Conservation (phyloP, 2,797 vertebrate genomes). For the Pseudopleuronectes americanus region DNA sequence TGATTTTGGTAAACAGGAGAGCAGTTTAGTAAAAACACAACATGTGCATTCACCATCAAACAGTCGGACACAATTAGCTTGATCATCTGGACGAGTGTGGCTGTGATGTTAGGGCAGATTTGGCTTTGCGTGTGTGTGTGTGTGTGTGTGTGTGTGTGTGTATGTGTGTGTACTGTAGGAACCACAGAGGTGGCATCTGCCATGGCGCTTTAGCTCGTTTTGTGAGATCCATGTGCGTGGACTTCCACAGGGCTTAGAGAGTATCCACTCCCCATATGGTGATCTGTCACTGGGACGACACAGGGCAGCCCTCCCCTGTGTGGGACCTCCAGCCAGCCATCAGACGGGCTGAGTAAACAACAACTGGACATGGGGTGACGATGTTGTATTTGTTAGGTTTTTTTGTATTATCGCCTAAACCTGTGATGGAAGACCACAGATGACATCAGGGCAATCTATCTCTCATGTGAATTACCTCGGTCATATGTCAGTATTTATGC, state of each 20-base stretch:
- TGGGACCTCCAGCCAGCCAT: slow-evolving; percentile 65
- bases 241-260: slow-evolving; percentile 78
- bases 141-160: slow-evolving; percentile 39
- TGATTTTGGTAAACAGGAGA: slow-evolving; percentile 46
- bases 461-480: slow-evolving; percentile 49
- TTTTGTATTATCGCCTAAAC: slow-evolving; percentile 53
- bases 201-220: slow-evolving; percentile 72
- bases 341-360: slow-evolving; percentile 75
- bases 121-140: slow-evolving; percentile 31
- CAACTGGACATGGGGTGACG: slow-evolving; percentile 72
- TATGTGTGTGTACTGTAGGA: slow-evolving; percentile 34
- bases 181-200: slow-evolving; percentile 78
- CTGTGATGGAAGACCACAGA: slow-evolving; percentile 38
- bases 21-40: slow-evolving; percentile 53
- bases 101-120: slow-evolving; percentile 61
- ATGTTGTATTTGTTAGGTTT: slow-evolving; percentile 31
- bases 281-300: slow-evolving; percentile 65
- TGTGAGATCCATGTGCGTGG: slow-evolving; percentile 77
- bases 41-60: slow-evolving; percentile 58
- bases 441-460: slow-evolving; percentile 49
- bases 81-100: slow-evolving; percentile 67
- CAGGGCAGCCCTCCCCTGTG: slow-evolving; percentile 61
- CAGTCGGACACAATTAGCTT: slow-evolving; percentile 64
- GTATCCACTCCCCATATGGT: slow-evolving; percentile 73
- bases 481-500: slow-evolving; percentile 53